phyloP scores from a whole-genome alignment of 2,888 invertebrate genomes.

The Ectemnius continuus region DNA sequence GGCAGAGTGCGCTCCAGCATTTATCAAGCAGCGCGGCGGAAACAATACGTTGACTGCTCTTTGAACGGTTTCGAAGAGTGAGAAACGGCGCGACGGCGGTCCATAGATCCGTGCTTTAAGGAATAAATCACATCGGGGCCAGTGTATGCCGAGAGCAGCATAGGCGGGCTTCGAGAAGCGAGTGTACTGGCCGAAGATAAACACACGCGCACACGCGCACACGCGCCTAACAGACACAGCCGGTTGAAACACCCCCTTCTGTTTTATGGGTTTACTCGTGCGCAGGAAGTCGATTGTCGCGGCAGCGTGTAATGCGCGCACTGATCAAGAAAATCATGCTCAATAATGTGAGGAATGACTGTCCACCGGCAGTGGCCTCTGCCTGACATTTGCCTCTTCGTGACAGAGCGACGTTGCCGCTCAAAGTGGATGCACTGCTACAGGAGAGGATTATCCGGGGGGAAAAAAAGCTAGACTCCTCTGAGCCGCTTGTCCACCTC shows the following conservation, averaged over 20 bases:
- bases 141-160: not conserved
- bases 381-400: constrained; percentile 15
- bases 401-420: no score
- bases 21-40: constrained; percentile 31
- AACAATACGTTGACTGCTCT: constrained; percentile 42
- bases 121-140: constrained; percentile 39
- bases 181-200: constrained; percentile 26
- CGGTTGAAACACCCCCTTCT: constrained; percentile 20
- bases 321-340: constrained; percentile 46
- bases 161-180: no score
- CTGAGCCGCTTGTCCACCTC: no score
- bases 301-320: constrained; percentile 34
- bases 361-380: constrained; percentile 17
- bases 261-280: constrained; percentile 25
- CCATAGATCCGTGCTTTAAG: constrained; percentile 25
- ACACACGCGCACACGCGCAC: constrained; percentile 15
- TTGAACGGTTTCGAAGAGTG: constrained; percentile 43
- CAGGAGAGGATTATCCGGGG: no score
- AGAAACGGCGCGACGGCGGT: constrained; percentile 26
- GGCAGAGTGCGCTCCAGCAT: constrained; percentile 11
- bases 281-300: constrained; percentile 54
- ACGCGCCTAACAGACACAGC: no score
- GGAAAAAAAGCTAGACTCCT: no score
- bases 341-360: constrained; percentile 39
- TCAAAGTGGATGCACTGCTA: no score